Evolutionary conservation across 2,113 vertebrate genomes (phyloP).

Genomic region (Halcyon senegalensis): DNA sequence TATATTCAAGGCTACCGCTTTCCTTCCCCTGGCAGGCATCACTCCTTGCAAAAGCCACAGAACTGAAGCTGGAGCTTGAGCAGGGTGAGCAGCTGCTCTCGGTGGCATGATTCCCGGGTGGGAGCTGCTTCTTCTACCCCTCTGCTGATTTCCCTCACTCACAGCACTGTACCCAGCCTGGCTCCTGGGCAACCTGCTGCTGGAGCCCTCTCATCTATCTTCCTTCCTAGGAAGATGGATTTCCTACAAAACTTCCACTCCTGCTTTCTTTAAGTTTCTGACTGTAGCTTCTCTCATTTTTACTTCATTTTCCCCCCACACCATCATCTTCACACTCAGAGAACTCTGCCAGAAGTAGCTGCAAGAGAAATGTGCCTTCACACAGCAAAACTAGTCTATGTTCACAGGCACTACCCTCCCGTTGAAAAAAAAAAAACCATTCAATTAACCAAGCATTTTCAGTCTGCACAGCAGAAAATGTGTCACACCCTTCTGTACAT

Average conservation of each 20-base stretch:
- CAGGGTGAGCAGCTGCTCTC: not conserved
- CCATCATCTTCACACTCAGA: not conserved
- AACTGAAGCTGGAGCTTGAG: not conserved
- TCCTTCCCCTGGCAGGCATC: not conserved
- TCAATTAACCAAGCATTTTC: not conserved
- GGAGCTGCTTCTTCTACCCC: not conserved
- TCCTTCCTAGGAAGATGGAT: not conserved
- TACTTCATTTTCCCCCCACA: accelerated
- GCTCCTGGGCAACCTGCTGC: not conserved
- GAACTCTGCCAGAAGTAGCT: not conserved
- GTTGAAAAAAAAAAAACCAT: accelerated
- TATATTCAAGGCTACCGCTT: not conserved
- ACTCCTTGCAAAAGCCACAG: not conserved
- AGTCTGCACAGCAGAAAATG: not conserved
- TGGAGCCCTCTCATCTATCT: not conserved
- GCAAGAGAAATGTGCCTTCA: not conserved
- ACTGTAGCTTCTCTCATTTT: not conserved
- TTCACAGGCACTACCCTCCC: not conserved
- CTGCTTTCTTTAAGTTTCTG: not conserved
- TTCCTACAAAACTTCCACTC: not conserved
- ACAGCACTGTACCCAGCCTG: not conserved
- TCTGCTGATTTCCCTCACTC: not conserved
- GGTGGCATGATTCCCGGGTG: not conserved
- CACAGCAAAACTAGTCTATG: not conserved
- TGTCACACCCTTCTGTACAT: not conserved